These are phyloP conservation scores for Cotesia vestalis DNA, from an alignment of 1,140 invertebrate species.

Conservation along the genomic window DNA sequence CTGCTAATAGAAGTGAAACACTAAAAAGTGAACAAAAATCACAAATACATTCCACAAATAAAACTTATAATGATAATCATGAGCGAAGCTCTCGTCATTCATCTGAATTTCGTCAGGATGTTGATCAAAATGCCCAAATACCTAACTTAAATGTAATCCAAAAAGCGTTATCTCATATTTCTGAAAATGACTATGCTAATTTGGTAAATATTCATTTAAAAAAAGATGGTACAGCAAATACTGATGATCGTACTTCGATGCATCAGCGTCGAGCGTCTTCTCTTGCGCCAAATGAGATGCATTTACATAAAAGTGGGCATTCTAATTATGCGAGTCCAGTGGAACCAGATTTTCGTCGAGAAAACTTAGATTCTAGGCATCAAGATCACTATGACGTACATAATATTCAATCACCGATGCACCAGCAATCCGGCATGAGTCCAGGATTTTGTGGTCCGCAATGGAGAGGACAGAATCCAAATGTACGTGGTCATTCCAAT, in stretches of 20 bases:
- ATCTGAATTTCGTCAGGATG: constrained; percentile 17
- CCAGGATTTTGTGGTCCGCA: constrained; percentile 26
- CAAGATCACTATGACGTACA: constrained; percentile 35
- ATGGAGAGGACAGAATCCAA: constrained; percentile 31
- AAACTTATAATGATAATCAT: constrained; percentile 47
- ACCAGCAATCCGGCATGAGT: constrained; percentile 31
- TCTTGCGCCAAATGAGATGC: background rate
- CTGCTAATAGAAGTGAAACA: constrained; percentile 27
- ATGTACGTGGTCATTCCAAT: constrained; percentile 24
- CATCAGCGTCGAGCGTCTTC: constrained; percentile 18
- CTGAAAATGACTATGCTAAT: constrained; percentile 35
- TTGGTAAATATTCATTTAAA: constrained; percentile 29
- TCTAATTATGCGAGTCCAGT: background rate
- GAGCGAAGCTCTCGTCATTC: constrained; percentile 49
- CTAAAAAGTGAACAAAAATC: background rate
- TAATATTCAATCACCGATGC: constrained; percentile 21
- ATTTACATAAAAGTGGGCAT: background rate
- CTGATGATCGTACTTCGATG: constrained; percentile 31
- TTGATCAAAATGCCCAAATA: constrained; percentile 9
- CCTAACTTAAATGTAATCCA: constrained; percentile 32
- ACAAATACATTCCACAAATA: constrained; percentile 26
- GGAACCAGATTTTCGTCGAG: constrained; percentile 19
- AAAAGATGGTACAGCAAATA: background rate
- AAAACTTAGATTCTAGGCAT: constrained; percentile 19
- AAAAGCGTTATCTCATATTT: constrained; percentile 35